Evolutionary conservation across 2,113 vertebrate genomes (phyloP).

Genomic region (Eubucco bourcierii): DNA sequence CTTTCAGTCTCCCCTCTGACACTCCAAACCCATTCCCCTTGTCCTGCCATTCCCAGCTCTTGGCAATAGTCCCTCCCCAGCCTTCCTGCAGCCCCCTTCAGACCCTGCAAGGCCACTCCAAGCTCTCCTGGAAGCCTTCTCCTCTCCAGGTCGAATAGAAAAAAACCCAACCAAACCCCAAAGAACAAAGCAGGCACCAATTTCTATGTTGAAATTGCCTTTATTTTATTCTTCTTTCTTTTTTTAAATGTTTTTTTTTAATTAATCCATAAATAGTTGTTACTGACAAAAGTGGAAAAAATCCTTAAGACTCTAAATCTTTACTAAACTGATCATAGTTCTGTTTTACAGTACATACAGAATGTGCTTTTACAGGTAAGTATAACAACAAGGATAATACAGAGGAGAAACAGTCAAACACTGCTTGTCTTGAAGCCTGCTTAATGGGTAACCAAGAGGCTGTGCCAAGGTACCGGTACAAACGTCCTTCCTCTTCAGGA

Average conservation of each 20-base stretch:
- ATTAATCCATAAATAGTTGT: conserved; percentile 85
- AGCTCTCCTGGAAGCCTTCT: too few relatives aligned
- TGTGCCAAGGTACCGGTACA: conserved; percentile 78
- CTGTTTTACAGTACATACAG: conserved; percentile 83
- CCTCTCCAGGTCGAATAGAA: too few relatives aligned
- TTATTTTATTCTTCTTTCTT: conserved; percentile 66
- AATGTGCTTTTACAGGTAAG: conserved; percentile 88
- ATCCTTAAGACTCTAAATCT: conserved; percentile 81
- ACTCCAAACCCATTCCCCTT: too few relatives aligned
- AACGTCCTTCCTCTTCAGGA: conserved; percentile 76
- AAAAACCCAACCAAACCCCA: too few relatives aligned
- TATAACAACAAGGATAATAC: conserved; percentile 82
- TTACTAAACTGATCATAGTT: conserved; percentile 79
- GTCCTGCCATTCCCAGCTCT: too few relatives aligned
- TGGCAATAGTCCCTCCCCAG: too few relatives aligned
- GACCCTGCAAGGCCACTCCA: too few relatives aligned
- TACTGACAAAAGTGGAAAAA: conserved; percentile 89
- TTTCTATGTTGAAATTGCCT: conserved; percentile 80
- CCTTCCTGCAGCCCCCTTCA: too few relatives aligned
- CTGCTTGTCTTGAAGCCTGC: conserved; percentile 79
- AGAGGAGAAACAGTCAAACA: conserved; percentile 83
- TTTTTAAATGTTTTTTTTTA: conserved; percentile 7
- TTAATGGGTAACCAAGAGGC: conserved; percentile 73
- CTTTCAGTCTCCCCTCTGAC: too few relatives aligned
- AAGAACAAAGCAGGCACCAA: not conserved